Base-by-base conservation (phyloP, 2,888 invertebrate genomes). In the Caradrina clavipalpis region DNA sequence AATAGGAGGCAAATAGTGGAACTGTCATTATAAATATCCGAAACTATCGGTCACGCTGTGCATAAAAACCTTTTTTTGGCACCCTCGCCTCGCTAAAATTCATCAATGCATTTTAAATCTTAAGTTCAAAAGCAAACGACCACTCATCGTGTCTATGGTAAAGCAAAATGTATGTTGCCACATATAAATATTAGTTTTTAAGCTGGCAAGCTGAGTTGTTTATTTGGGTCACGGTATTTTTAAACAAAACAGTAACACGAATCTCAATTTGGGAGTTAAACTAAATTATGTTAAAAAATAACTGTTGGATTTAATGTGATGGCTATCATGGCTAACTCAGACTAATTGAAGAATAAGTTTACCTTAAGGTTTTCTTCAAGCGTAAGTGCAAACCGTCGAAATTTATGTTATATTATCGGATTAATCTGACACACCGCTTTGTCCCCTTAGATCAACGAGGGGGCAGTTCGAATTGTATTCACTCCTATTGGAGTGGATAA, bases 241-340 rank as follows among this genome's bases (percentile, higher is more conserved):
- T 22, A 50, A 49, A 58, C 22, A 64, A 64, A 57, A 35, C 22
- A 72, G 50, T 13, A 26, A 47, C 7, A 60, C n/a, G 19, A 64
- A 69, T 39, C 22, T 8, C 60, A 58, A 59, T 17, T 63, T 63
- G 47, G 31, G 53, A 62, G 56, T 57, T 63, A 58, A 39, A 62
- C 22, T 68, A 66, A 67, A 65, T 55, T 66, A 53, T 73, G 60
- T 1, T 65, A 67, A 56, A 67, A 55, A 13, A 59, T 50, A 69
- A 69, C 53, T 69, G 49, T 60, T 51, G 35, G 45, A 60, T 63
- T 45, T 47, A 62, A 57, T 70, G 65, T 71, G 67, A 73, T 69
- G 47, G 51, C 53, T 75, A 62, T 66, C 66, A 59, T 47, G 42
- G 58, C 81, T 81, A 81, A 75, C 78, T 68, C 65, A 58, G 56